A percentile compares a stretch with the other conserved stretches of the same genome.
These are phyloP conservation scores for Melanotaenia pygmaea DNA, from an alignment of 2,797 vertebrate species.

Conservation along the genomic window DNA sequence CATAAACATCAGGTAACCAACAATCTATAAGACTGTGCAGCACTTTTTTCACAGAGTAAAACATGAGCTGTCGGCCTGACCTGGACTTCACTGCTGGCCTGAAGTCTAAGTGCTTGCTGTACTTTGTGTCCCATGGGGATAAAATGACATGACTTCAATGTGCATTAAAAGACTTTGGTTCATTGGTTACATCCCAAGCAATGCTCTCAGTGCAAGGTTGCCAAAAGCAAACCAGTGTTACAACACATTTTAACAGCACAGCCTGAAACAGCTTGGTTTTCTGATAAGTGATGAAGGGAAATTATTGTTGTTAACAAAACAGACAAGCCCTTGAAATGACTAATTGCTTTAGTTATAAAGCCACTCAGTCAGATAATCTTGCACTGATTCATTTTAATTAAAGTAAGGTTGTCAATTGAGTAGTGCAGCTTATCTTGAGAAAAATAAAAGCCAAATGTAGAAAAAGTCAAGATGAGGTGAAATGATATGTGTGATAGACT, in stretches of 20 bases:
- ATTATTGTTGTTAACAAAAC: neutral
- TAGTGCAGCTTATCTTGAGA: neutral
- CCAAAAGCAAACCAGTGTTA: conserved; percentile 28
- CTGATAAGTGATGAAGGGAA: neutral
- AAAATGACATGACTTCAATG: conserved; percentile 27
- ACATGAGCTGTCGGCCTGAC: conserved; percentile 35
- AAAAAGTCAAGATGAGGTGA: neutral
- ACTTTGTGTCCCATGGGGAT: conserved; percentile 12
- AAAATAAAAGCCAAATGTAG: neutral
- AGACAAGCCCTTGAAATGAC: neutral
- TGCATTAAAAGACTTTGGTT: conserved; percentile 5
- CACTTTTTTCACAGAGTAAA: conserved; percentile 27
- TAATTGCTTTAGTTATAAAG: neutral
- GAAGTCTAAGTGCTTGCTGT: conserved; percentile 22
- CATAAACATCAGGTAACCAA: conserved; percentile 7
- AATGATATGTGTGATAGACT: neutral
- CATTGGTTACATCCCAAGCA: conserved; percentile 1
- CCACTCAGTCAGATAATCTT: neutral
- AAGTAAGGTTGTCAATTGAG: neutral
- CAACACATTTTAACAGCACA: neutral
- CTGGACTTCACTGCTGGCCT: conserved; percentile 25
- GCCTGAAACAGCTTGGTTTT: neutral
- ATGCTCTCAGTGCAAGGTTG: conserved; percentile 7
- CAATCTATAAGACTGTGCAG: conserved; percentile 14
- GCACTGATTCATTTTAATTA: neutral